Conservation (phyloP, 1,140 invertebrate species). For the Drosophila repletoides region DNA sequence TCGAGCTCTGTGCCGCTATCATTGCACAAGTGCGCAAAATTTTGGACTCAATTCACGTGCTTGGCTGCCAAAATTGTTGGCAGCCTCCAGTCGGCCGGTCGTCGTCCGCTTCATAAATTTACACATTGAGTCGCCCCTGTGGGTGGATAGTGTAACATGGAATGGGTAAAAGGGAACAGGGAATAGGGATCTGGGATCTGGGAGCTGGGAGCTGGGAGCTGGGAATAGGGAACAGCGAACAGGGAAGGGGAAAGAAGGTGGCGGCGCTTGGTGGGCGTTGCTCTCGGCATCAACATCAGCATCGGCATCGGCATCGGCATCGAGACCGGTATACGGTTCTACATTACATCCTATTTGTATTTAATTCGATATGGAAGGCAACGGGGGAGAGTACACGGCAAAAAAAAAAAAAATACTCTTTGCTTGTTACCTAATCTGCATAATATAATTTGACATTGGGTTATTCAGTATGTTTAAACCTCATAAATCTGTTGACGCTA, state of each 20-base stretch:
- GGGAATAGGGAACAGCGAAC: background rate
- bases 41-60: slow-evolving; percentile 79
- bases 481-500: too few species aligned
- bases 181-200: background rate
- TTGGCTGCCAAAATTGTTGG: slow-evolving; percentile 76
- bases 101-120: slow-evolving; percentile 74
- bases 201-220: background rate
- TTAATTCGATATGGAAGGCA: slow-evolving; percentile 72
- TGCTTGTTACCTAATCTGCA: too few species aligned
- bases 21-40: slow-evolving; percentile 79
- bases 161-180: background rate
- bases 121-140: slow-evolving; percentile 71
- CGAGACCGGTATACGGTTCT: slow-evolving; percentile 30
- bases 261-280: background rate
- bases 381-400: slow-evolving; percentile 47
- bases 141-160: background rate
- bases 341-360: slow-evolving; percentile 67
- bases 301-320: background rate
- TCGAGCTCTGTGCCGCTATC: slow-evolving; percentile 51
- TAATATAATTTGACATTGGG: too few species aligned
- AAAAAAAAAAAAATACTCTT: too few species aligned
- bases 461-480: too few species aligned
- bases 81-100: slow-evolving; percentile 43
- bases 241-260: background rate
- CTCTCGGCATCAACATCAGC: background rate